These are phyloP conservation scores for Orchesella cincta DNA, from an alignment of 1,140 invertebrate species.

Conservation along the genomic window DNA sequence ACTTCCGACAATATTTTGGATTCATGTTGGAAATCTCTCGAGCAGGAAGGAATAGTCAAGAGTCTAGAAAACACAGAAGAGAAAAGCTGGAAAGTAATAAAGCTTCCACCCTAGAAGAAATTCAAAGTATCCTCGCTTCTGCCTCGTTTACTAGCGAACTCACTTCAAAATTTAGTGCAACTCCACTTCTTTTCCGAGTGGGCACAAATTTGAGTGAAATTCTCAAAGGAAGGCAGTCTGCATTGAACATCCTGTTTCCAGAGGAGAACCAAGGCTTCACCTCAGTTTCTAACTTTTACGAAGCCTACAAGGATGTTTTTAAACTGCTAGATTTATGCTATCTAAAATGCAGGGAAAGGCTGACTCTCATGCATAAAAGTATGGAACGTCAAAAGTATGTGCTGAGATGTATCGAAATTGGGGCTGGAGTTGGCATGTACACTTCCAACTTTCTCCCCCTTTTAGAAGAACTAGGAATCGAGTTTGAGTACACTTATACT, in stretches of 20 bases:
- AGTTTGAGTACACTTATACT: constrained; percentile 27
- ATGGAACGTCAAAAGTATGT: neutral
- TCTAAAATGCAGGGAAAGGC: no score
- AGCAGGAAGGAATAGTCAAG: neutral
- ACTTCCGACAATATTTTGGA: neutral
- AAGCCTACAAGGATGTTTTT: neutral
- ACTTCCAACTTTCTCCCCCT: neutral
- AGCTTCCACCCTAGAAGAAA: neutral
- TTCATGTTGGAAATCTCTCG: neutral
- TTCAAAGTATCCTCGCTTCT: neutral
- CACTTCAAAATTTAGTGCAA: neutral
- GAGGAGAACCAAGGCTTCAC: neutral
- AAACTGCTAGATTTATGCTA: no score
- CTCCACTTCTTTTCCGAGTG: neutral
- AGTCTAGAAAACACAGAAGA: neutral
- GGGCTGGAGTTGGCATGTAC: constrained; percentile 23
- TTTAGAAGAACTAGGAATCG: neutral
- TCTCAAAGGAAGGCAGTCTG: neutral
- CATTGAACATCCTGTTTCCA: neutral
- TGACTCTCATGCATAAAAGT: neutral
- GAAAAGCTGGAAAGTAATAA: neutral
- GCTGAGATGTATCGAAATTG: constrained; percentile 22
- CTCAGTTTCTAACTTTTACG: neutral
- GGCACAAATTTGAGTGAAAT: constrained; percentile 10
- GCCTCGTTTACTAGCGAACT: neutral